Evolutionary conservation across 2,888 invertebrate genomes (phyloP).

Genomic region (Rhyacophila evoluta): DNA sequence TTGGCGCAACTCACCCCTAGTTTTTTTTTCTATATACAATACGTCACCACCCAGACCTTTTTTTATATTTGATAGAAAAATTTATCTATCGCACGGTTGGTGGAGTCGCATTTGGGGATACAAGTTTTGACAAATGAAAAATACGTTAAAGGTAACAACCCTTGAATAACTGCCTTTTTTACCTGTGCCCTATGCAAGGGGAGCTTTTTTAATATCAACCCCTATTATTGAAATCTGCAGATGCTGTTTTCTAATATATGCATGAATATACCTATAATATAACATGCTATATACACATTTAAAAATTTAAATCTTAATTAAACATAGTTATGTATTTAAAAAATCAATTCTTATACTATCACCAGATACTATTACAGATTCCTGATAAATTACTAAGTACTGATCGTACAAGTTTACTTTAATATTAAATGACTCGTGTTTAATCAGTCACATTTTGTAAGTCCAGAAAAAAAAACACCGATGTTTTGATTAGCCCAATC

Average conservation of each 20-base stretch:
- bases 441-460: too few relatives aligned
- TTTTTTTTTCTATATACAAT: constrained; percentile 47
- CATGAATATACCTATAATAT: too few relatives aligned
- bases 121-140: constrained; percentile 41
- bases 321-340: too few relatives aligned
- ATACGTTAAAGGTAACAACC: constrained; percentile 27
- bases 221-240: constrained; percentile 27
- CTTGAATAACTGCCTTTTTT: constrained; percentile 45
- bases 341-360: too few relatives aligned
- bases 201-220: constrained; percentile 43
- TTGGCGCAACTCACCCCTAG: constrained; percentile 39
- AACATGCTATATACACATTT: too few relatives aligned
- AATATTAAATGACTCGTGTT: too few relatives aligned
- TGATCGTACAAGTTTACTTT: too few relatives aligned
- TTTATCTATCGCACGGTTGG: constrained; percentile 44
- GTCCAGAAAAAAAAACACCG: too few relatives aligned
- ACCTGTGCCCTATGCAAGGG: constrained; percentile 29
- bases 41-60: constrained; percentile 41
- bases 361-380: too few relatives aligned
- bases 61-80: constrained; percentile 30
- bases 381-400: too few relatives aligned
- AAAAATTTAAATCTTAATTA: too few relatives aligned
- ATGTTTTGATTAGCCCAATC: too few relatives aligned
- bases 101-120: constrained; percentile 33
- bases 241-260: background rate